Conservation (phyloP, 1,140 invertebrate genomes). For the Drosophila willistoni region DNA sequence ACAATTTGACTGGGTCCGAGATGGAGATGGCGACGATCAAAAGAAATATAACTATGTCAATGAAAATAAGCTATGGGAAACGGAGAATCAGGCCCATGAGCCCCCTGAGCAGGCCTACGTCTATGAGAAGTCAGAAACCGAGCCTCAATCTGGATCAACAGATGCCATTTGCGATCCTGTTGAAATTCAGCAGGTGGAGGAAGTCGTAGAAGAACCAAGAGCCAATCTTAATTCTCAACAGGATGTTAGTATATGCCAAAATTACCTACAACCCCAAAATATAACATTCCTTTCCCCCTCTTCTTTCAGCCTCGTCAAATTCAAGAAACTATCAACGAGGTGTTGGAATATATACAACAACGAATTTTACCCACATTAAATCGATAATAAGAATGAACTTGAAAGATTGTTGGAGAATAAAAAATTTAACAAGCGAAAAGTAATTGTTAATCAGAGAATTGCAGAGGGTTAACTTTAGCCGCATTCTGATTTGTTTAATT, state of each 20-base stretch:
- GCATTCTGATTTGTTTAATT: too few species aligned
- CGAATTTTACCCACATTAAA: slow-evolving; percentile 59
- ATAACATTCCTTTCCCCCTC: background rate
- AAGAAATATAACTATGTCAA: slow-evolving; percentile 64
- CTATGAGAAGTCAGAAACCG: slow-evolving; percentile 40
- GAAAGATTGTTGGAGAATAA: background rate
- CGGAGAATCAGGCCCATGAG: background rate
- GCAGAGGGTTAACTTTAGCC: too few species aligned
- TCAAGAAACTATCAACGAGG: slow-evolving; percentile 63
- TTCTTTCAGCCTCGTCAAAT: slow-evolving; percentile 47
- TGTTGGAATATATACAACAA: slow-evolving; percentile 74
- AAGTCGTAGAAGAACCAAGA: background rate
- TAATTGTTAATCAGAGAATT: too few species aligned
- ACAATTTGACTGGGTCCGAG: slow-evolving; percentile 72
- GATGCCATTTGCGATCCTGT: slow-evolving; percentile 16
- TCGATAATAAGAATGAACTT: background rate
- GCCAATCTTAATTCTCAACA: slow-evolving; percentile 34
- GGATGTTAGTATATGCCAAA: slow-evolving; percentile 48
- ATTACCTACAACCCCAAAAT: background rate
- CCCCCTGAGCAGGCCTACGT: slow-evolving; percentile 35
- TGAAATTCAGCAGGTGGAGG: background rate
- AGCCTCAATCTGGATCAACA: background rate
- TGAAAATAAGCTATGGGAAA: slow-evolving; percentile 69
- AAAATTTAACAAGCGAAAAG: too few species aligned
- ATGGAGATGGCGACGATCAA: slow-evolving; percentile 53